Conservation (phyloP, 1,140 invertebrate genomes). For the Apis laboriosa region DNA sequence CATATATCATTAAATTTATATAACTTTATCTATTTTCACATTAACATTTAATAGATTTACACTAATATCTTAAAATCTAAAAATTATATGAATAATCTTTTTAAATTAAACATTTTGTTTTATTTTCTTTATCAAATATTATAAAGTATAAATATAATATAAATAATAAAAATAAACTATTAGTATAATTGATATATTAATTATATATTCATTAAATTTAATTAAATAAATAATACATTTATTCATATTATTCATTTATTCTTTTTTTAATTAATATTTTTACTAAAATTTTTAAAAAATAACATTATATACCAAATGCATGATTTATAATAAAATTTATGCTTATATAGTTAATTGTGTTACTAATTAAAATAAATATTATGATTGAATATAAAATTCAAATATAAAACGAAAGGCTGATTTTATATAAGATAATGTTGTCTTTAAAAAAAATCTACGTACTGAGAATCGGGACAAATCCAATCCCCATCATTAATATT, state of each 20-base stretch:
- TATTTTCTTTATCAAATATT: not conserved
- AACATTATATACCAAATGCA: not conserved
- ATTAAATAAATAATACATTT: not conserved
- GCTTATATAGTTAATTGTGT: not conserved
- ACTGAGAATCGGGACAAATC: slow-evolving; percentile 79
- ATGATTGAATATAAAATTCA: not conserved
- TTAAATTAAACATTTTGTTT: not conserved
- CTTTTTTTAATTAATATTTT: too few relatives aligned
- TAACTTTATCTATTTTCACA: not conserved
- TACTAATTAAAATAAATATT: not conserved
- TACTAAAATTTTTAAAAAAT: not conserved
- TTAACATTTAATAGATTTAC: not conserved
- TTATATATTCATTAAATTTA: not conserved
- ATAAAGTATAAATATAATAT: not conserved
- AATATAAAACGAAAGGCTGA: not conserved
- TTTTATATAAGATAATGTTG: not conserved
- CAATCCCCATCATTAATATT: slow-evolving; percentile 78
- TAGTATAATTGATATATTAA: too few relatives aligned
- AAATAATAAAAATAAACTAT: not conserved
- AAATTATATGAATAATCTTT: not conserved
- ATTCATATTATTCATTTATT: not conserved
- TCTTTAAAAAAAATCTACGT: slow-evolving; percentile 54
- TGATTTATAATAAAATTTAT: not conserved
- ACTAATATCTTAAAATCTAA: not conserved
- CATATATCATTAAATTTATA: not conserved